These are phyloP conservation scores for Alloscopus bannaensis DNA, from an alignment of 2,888 invertebrate genomes.

Conservation along the genomic window DNA sequence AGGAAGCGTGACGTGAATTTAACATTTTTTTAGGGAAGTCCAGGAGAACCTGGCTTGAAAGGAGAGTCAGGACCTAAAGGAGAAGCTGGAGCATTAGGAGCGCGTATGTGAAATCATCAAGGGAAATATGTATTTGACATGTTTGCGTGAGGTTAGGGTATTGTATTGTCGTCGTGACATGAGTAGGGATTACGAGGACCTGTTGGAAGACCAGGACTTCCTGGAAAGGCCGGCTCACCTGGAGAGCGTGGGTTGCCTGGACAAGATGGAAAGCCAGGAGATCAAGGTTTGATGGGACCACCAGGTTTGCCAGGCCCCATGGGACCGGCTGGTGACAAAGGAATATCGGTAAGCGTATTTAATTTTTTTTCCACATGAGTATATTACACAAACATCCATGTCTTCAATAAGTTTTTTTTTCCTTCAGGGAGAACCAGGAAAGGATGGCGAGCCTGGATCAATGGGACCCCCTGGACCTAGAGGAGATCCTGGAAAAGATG, in stretches of 20 bases:
- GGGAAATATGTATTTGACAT: neutral
- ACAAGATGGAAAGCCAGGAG: constrained; percentile 87
- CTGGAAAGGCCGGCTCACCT: constrained; percentile 79
- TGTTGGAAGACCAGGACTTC: constrained; percentile 83
- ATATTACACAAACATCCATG: neutral
- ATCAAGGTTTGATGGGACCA: constrained; percentile 84
- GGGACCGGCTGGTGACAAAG: constrained; percentile 87
- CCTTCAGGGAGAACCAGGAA: constrained; percentile 83
- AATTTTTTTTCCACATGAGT: neutral
- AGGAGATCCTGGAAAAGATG: constrained; percentile 83
- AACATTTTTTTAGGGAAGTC: constrained; percentile 79
- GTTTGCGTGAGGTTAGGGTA: neutral
- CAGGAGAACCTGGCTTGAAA: constrained; percentile 87
- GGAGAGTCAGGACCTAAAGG: constrained; percentile 83
- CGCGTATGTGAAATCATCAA: too few species aligned
- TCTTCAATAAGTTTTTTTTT: neutral
- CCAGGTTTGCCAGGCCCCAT: constrained; percentile 86
- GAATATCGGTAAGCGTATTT: constrained; percentile 79
- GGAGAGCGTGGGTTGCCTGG: constrained; percentile 78
- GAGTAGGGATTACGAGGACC: constrained; percentile 80
- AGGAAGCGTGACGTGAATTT: neutral
- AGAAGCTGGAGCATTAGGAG: constrained; percentile 86
- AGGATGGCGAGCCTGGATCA: constrained; percentile 85
- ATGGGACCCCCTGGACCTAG: constrained; percentile 85
- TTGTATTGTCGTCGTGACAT: constrained; percentile 2